Percentiles rank a stretch among this genome's conserved stretches.
Evolutionary conservation across 1,140 invertebrate genomes (phyloP).

Genomic region (Anoplophora glabripennis): DNA sequence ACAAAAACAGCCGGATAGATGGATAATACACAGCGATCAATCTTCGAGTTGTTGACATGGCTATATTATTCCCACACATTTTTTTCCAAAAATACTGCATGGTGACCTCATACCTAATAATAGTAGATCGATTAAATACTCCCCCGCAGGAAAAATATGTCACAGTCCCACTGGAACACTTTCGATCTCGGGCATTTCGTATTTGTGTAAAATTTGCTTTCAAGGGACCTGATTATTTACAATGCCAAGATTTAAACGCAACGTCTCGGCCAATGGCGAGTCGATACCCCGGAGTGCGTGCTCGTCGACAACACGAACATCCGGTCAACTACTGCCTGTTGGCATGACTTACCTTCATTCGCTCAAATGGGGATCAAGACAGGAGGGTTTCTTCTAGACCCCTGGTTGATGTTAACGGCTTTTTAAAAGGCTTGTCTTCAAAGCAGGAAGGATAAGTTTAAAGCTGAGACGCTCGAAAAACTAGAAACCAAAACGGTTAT

Average conservation of each 20-base stretch:
- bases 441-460: too few species aligned
- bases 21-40: too few species aligned
- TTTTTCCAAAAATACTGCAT: not conserved
- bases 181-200: not conserved
- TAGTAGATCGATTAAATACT: not conserved
- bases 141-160: not conserved
- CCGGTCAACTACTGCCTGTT: not conserved
- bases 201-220: not conserved
- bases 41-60: not conserved
- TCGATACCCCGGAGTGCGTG: not conserved
- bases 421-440: too few species aligned
- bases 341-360: slow-evolving; percentile 3
- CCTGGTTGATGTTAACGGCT: too few species aligned
- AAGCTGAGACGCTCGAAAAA: too few species aligned
- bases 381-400: not conserved
- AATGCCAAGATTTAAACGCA: too few species aligned
- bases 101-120: not conserved
- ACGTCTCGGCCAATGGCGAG: too few species aligned
- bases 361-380: slow-evolving; percentile 1
- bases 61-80: not conserved
- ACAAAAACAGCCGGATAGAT: too few species aligned
- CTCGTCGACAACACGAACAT: not conserved
- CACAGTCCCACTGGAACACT: not conserved
- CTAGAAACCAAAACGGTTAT: too few species aligned
- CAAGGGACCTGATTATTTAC: not conserved